A percentile compares a stretch with the other conserved stretches of the same genome.
phyloP scores from a whole-genome alignment of 2,797 vertebrate species.

The Typhlichthys subterraneus region DNA sequence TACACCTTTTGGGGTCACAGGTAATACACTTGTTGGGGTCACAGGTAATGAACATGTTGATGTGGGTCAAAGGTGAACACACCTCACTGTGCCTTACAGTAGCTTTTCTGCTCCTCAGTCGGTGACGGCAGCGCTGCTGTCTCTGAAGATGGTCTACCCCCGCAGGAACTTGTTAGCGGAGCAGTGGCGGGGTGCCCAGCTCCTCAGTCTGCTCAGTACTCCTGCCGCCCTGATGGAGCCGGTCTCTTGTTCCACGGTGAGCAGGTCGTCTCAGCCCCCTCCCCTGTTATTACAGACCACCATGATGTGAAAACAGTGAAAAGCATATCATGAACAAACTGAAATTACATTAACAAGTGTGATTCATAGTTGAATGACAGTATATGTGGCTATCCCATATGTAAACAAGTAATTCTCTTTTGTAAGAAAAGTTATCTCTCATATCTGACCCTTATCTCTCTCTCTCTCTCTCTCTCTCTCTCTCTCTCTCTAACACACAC shows the following conservation, averaged over 20 bases:
- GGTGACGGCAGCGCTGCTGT: constrained; percentile 88
- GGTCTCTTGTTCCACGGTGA: constrained; percentile 84
- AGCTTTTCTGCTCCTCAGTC: constrained; percentile 65
- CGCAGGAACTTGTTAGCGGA: constrained; percentile 88
- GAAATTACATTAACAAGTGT: too few species aligned
- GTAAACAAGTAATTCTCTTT: neutral
- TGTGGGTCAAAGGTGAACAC: neutral
- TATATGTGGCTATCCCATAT: too few species aligned
- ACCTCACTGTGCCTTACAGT: constrained; percentile 2
- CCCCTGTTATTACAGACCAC: constrained; percentile 1
- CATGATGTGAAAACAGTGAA: neutral
- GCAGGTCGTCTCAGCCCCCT: constrained; percentile 35
- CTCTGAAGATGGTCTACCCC: constrained; percentile 81
- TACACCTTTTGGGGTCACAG: neutral
- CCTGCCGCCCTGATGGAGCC: constrained; percentile 86
- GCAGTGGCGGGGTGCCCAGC: constrained; percentile 88
- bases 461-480: neutral
- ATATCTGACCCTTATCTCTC: neutral
- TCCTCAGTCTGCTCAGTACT: constrained; percentile 85
- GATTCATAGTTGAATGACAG: too few species aligned
- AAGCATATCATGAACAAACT: neutral
- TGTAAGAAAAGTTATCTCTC: neutral
- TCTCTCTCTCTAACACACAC: constrained; percentile 6
- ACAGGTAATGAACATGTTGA: too few species aligned
- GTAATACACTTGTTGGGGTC: too few species aligned